Evolutionary conservation across 1,140 invertebrate species (phyloP).

Genomic region (Panulirus ornatus): DNA sequence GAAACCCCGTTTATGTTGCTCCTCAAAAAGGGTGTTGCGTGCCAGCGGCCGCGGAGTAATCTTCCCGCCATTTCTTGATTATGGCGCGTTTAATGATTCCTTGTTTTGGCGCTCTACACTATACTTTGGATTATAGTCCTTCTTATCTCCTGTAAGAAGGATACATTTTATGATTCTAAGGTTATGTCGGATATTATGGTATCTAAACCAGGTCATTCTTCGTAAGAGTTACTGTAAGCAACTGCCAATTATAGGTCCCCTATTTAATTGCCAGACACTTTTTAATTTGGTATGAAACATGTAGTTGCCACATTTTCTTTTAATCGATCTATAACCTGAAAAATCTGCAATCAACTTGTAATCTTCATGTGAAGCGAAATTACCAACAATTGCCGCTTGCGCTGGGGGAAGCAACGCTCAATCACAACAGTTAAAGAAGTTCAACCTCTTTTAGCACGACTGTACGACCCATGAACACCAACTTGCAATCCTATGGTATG

Average conservation of each 20-base stretch:
- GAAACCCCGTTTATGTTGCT: neutral
- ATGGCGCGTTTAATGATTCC: conserved; percentile 9
- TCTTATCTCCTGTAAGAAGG: neutral
- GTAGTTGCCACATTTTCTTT: neutral
- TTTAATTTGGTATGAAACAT: neutral
- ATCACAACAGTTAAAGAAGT: no score
- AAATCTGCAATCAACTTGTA: neutral
- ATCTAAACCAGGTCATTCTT: neutral
- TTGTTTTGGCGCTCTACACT: neutral
- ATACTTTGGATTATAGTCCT: neutral
- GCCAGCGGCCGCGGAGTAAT: conserved; percentile 5
- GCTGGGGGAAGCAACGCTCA: no score
- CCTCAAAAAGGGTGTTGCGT: neutral
- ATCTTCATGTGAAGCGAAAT: neutral
- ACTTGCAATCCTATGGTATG: no score
- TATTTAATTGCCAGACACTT: neutral
- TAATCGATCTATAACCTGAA: neutral
- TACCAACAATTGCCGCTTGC: neutral
- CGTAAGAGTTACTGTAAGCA: neutral
- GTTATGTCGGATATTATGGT: neutral
- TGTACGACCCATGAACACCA: no score
- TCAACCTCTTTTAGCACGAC: no score
- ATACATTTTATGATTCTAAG: neutral
- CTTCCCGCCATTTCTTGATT: conserved; percentile 21
- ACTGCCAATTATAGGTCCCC: neutral